These are phyloP conservation scores for Enteromius mattozi DNA, from an alignment of 2,797 vertebrate species.

Conservation along the genomic window DNA sequence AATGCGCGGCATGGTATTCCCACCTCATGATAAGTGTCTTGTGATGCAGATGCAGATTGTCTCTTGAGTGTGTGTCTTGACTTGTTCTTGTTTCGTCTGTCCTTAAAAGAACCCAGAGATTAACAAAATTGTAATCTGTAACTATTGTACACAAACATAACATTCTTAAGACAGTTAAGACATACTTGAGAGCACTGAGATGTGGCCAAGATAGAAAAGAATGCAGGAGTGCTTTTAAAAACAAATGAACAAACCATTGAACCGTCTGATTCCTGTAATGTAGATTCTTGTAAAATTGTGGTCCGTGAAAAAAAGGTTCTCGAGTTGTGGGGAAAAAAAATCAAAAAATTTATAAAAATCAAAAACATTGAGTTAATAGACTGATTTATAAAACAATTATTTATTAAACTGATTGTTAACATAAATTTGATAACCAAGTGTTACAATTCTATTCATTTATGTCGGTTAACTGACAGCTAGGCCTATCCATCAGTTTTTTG, in stretches of 20 bases:
- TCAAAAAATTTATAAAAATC: background rate
- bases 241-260: conserved; percentile 11
- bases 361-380: background rate
- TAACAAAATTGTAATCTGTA: background rate
- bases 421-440: background rate
- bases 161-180: conserved; percentile 41
- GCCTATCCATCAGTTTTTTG: background rate
- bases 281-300: background rate
- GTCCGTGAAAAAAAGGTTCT: background rate
- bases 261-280: background rate
- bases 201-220: background rate
- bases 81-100: conserved; percentile 24
- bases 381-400: background rate
- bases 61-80: background rate
- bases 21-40: conserved; percentile 39
- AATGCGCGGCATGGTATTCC: background rate
- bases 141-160: conserved; percentile 57
- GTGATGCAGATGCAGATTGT: conserved; percentile 38
- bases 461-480: background rate
- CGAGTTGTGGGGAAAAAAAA: background rate
- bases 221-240: conserved; percentile 19
- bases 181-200: background rate
- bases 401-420: background rate
- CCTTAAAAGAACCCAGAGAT: conserved; percentile 8
- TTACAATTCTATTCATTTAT: background rate